Evolutionary conservation across 2,113 vertebrate species (phyloP), one percentile per base, ranked within the genome.

Genomic region (Penelope pileata): DNA sequence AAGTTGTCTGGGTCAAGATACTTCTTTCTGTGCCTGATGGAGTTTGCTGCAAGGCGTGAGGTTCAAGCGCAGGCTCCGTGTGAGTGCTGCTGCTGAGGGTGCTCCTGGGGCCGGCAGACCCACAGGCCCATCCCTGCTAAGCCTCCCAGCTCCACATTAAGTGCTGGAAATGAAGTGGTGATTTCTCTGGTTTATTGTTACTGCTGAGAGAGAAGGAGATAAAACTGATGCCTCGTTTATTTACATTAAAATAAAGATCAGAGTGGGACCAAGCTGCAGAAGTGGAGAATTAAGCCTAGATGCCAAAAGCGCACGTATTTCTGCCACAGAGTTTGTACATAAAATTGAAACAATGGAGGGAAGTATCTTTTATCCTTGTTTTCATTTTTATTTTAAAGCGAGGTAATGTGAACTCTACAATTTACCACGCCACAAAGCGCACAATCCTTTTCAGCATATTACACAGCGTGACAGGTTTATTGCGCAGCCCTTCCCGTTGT

Each of bases 361-460:
- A 91, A 96, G 86, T 94, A 96, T 94, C 93, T 96, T 97, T 95
- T 95, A 94, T 96, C 73, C 86, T 94, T 96, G 95, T 92, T 96
- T 95, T 96, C 90, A 78, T 96, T 97, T 96, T 91, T 91, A 68
- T 95, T 95, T 96, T 96, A 96, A 94, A 89, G 95, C 86, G 69
- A 72, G 92, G 88, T 76, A 32, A 93, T 64, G 86, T 64, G 90
- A 95, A 75, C 90, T 72, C 56, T 84, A 58, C 88, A 43, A 84
- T 88, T 94, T 86, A 94, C 48, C 69, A 48, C 11, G 8, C 90
- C 69, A 64, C 3, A 18, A 88, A 86, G 94, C 7, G 12, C 64
- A 2, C 86, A 73, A n/a, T 92, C 90, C 93, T 94, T 97, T 79
- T 90, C 94, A 92, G 90, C 80, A 36, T 90, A 84, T 94, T 94